A percentile compares a stretch with the other conserved stretches of the same genome.
Evolutionary conservation across 1,140 invertebrate genomes (phyloP).

Genomic region (Ceratosolen solmsi): DNA sequence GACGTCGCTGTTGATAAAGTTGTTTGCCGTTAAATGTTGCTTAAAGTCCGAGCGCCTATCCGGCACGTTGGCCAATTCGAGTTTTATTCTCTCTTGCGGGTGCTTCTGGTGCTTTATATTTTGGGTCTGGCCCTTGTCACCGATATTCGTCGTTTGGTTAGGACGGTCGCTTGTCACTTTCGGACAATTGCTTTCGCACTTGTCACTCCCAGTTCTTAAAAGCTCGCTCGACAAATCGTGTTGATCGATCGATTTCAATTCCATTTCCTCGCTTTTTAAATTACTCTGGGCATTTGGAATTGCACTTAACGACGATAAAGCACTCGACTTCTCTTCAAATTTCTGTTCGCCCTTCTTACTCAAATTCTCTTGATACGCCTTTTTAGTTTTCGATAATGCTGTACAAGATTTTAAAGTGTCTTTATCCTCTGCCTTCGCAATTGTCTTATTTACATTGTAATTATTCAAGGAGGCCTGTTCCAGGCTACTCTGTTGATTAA

Average conservation of each 20-base stretch:
- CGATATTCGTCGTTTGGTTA: neutral
- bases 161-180: conserved; percentile 4
- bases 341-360: conserved; percentile 47
- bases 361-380: conserved; percentile 37
- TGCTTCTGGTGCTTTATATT: neutral
- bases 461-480: conserved; percentile 39
- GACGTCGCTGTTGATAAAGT: conserved; percentile 59
- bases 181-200: conserved; percentile 44
- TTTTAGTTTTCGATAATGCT: conserved; percentile 54
- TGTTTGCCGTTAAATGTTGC: conserved; percentile 59
- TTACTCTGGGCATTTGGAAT: neutral
- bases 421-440: conserved; percentile 53
- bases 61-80: conserved; percentile 1
- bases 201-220: conserved; percentile 52
- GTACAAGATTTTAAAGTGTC: conserved; percentile 55
- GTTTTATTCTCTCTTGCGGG: conserved; percentile 25
- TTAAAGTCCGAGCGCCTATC: conserved; percentile 39
- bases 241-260: conserved; percentile 43
- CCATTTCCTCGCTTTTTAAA: conserved; percentile 42
- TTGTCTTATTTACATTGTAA: conserved; percentile 55
- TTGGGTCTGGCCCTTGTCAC: conserved; percentile 24
- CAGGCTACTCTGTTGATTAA: conserved; percentile 52
- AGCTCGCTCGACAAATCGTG: conserved; percentile 41
- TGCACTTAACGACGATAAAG: neutral
- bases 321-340: conserved; percentile 11